Evolutionary conservation across 2,113 vertebrate species (phyloP), one percentile per base, ranked within the genome.

Genomic region (Hiodon alosoides): DNA sequence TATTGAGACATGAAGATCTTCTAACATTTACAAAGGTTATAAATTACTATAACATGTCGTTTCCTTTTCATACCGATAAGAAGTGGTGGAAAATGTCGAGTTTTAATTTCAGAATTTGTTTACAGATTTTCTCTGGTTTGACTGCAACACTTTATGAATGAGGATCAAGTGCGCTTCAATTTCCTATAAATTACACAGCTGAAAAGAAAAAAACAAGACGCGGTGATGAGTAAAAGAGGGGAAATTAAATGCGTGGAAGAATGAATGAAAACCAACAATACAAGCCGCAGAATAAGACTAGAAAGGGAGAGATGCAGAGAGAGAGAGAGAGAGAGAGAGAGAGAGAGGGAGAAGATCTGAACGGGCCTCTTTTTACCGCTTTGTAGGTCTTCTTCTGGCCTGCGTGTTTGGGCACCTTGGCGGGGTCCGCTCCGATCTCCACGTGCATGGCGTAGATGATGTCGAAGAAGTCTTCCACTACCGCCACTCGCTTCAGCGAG

Each of bases 361-460:
- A 17, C 62, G 6, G 7, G 53, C 17, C 2, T 10, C 7, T 48
- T 14, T 65, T 75, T 52, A 75, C 75, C 47, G 61, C 75, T 16
- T 71, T 77, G 62, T 98, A 98, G 85, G 97, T 98, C 90, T 98
- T 98, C 91, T 98, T 98, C 85, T 98, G 97, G 83, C 96, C 97
- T 0, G 97, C 97, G 72, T 98, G 97, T 87, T 98, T 98, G 81
- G 95, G 95, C 72, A 93, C 94, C 87, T 95, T 93, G 86, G 95
- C 95, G 0, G 94, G 95, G 86, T 98, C 96, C 0, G 93, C 91
- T 0, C 95, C 95, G 88, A 94, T 97, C 92, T 98, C 97, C 88
- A 98, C 97, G 76, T 98, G 97, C 96, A 98, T 98, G 75, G 97
- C 97, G 82, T 98, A 98, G 87, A 98, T 98, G 93, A 98, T 98